Evolutionary conservation across 2,888 invertebrate genomes (phyloP).

Genomic region (Thera britannica): DNA sequence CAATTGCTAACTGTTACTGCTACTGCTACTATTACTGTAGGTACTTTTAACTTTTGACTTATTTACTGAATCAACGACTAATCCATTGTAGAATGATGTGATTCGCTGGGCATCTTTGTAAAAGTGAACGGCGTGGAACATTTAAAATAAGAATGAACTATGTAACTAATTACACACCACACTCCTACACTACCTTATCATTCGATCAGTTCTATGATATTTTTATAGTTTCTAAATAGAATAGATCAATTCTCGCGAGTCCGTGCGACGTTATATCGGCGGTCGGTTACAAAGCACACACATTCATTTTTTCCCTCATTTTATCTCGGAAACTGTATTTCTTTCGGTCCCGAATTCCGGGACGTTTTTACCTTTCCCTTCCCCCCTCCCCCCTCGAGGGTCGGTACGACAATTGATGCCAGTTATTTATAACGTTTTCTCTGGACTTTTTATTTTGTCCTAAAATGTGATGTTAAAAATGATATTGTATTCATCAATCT

Average conservation of each 20-base stretch:
- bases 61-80: background rate
- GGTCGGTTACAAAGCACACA: slow-evolving; percentile 26
- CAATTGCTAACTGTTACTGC: background rate
- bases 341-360: slow-evolving; percentile 36
- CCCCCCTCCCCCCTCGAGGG: slow-evolving; percentile 23
- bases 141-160: no score
- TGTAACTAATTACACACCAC: no score
- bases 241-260: background rate
- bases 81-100: no score
- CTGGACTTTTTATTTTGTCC: slow-evolving; percentile 33
- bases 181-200: no score
- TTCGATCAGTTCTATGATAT: no score
- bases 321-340: slow-evolving; percentile 41
- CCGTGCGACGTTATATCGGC: slow-evolving; percentile 22
- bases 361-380: slow-evolving; percentile 32
- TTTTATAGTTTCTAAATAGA: background rate
- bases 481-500: slow-evolving; percentile 30
- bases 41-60: background rate
- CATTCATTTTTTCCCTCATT: slow-evolving; percentile 31
- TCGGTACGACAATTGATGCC: slow-evolving; percentile 35
- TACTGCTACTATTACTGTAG: background rate
- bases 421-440: slow-evolving; percentile 43
- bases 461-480: slow-evolving; percentile 25
- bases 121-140: no score
- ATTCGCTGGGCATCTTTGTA: no score